phyloP scores from a whole-genome alignment of 2,113 vertebrate species.

The Python bivittatus region DNA sequence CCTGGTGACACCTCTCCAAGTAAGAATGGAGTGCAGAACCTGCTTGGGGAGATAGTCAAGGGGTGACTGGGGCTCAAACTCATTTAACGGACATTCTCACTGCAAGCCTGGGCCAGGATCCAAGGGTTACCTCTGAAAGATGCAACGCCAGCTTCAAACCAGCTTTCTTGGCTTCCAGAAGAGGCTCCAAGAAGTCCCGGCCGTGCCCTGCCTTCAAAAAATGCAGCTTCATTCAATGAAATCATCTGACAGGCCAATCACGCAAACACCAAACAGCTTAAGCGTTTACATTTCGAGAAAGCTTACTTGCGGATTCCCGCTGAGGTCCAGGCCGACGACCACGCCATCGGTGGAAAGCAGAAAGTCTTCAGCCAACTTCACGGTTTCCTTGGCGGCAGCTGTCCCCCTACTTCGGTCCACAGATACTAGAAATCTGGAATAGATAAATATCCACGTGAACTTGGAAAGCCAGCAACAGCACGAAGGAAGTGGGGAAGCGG shows the following conservation, averaged over 20 bases:
- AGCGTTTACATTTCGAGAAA: not conserved
- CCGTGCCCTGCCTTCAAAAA: slow-evolving; percentile 84
- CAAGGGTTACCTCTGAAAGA: slow-evolving; percentile 87
- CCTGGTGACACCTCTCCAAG: not conserved
- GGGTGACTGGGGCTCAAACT: not conserved
- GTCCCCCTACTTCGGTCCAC: slow-evolving; percentile 90
- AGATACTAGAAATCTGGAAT: slow-evolving; percentile 86
- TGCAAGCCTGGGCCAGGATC: not conserved
- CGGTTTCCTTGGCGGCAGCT: slow-evolving; percentile 87
- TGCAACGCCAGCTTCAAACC: slow-evolving; percentile 92
- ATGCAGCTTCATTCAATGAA: no score
- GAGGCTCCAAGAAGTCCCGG: slow-evolving; percentile 84
- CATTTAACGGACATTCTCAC: not conserved
- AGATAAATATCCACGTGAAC: not conserved
- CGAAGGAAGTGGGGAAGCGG: not conserved
- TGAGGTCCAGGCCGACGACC: slow-evolving; percentile 93
- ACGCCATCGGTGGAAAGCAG: slow-evolving; percentile 81
- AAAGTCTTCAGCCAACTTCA: slow-evolving; percentile 92
- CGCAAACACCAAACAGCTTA: not conserved
- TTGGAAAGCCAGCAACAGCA: not conserved
- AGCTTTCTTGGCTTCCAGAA: slow-evolving; percentile 84
- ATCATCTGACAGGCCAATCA: not conserved
- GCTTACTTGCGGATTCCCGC: slow-evolving; percentile 90
- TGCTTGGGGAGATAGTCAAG: not conserved
- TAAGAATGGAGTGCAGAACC: not conserved